Percentiles rank a stretch among this genome's conserved stretches.
Conservation (phyloP, 1,140 invertebrate species). For the Drosophila pruinosa region DNA sequence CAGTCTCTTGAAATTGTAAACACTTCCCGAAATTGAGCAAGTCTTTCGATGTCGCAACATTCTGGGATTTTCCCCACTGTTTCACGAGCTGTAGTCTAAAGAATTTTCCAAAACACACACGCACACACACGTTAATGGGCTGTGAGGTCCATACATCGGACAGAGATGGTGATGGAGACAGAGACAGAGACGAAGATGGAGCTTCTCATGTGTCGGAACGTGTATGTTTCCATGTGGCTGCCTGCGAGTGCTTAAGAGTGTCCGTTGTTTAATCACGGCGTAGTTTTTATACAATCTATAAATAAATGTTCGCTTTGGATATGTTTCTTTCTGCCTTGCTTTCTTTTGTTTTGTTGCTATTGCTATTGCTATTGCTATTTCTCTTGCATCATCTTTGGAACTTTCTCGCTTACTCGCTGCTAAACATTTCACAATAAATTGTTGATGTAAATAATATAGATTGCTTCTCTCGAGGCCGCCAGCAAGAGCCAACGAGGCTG, state of each 20-base stretch:
- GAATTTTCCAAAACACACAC: background rate
- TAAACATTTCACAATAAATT: conserved; percentile 51
- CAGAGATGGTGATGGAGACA: background rate
- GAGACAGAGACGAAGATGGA: background rate
- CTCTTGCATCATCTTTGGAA: conserved; percentile 57
- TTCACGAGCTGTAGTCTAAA: background rate
- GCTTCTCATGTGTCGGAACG: conserved; percentile 6
- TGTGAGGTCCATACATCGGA: background rate
- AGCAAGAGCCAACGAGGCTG: background rate
- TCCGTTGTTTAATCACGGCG: conserved; percentile 51
- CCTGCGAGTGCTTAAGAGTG: conserved; percentile 34
- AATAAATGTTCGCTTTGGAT: conserved; percentile 37
- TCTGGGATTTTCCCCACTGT: background rate
- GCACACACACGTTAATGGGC: background rate
- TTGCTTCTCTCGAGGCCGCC: background rate
- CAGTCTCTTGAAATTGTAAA: background rate
- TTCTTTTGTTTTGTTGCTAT: no score
- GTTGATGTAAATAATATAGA: conserved; percentile 45
- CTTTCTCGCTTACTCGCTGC: conserved; percentile 28
- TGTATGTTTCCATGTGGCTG: conserved; percentile 18
- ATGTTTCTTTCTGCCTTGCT: conserved; percentile 19
- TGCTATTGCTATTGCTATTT: conserved; percentile 3
- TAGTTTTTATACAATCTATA: conserved; percentile 31
- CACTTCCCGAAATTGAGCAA: background rate
- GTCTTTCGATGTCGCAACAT: background rate